Conservation (phyloP, 2,888 invertebrate genomes). For the Polylopha cassiicola region DNA sequence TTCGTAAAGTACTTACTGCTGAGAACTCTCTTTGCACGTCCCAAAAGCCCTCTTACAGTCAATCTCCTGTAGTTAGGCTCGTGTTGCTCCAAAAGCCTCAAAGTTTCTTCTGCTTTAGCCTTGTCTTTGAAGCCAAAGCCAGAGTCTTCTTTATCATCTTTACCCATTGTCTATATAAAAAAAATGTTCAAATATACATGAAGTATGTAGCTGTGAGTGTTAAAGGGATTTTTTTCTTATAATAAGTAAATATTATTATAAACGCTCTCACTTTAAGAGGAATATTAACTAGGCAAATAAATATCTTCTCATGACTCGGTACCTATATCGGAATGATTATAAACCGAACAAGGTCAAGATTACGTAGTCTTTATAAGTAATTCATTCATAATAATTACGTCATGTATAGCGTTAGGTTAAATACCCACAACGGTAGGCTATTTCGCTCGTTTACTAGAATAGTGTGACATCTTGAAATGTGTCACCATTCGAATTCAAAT, state of each 20-base stretch:
- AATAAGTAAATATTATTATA: too few relatives aligned
- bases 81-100: conserved; percentile 79
- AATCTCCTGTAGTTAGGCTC: conserved; percentile 81
- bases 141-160: conserved; percentile 75
- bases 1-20: conserved; percentile 30
- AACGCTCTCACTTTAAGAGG: too few relatives aligned
- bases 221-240: conserved; percentile 6
- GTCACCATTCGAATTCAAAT: too few relatives aligned
- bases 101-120: conserved; percentile 82
- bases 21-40: conserved; percentile 74
- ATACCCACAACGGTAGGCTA: too few relatives aligned
- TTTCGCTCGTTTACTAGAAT: too few relatives aligned
- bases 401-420: too few relatives aligned
- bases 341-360: too few relatives aligned
- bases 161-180: conserved; percentile 56
- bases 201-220: not conserved
- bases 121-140: conserved; percentile 85
- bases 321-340: not conserved
- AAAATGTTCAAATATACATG: not conserved
- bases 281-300: too few relatives aligned
- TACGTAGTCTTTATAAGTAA: conserved; percentile 1
- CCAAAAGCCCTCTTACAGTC: conserved; percentile 78
- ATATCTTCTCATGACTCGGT: conserved; percentile 2
- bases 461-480: too few relatives aligned
- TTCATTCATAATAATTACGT: too few relatives aligned